Evolutionary conservation across 2,888 invertebrate species (phyloP), one percentile per base, ranked within the genome.

Genomic region (Gandaritis pyraliata): DNA sequence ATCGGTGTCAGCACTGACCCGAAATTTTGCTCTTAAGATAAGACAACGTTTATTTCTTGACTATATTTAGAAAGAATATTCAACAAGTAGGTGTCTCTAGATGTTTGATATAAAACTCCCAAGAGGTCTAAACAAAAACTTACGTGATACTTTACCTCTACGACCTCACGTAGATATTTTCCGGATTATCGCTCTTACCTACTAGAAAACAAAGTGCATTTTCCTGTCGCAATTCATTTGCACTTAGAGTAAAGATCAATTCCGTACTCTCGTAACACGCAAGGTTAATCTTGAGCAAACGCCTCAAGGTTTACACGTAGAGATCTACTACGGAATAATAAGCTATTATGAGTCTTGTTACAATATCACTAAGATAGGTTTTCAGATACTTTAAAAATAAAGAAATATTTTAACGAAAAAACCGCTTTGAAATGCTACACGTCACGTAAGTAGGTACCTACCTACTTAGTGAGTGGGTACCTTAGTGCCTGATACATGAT

Each of bases 71-170:
- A n/a, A n/a, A n/a, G n/a, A n/a, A n/a, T n/a, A n/a, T n/a, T n/a
- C n/a, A n/a, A n/a, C n/a, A n/a, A n/a, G n/a, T n/a, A n/a, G n/a
- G n/a, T n/a, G n/a, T n/a, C 8, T 33, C 33, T 33, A 10, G 33
- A 10, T 33, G 7, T 2, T 23, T 6, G 33, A 33, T 33, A 2
- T 33, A 33, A 29, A 46, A 10, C 43, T 16, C 10, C 43, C 16
- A 10, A 16, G 43, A 11, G 11, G 2, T 10, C 5, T n/a, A 16
- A 10, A 43, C 16, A 16, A 12, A 38, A 48, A 8, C 33, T 8
- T 50, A 49, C 50, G 63, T 58, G 58, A 63, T 47, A 58, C 53
- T 49, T 58, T 53, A 57, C 38, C 30, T n/a, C 18, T 18, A 43
- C 16, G 23, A 43, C 33, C 50, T 15, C 54, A 47, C 54, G 39